These are phyloP conservation scores for Clarias laeviceps DNA, from an alignment of 2,797 vertebrate species.

Conservation along the genomic window DNA sequence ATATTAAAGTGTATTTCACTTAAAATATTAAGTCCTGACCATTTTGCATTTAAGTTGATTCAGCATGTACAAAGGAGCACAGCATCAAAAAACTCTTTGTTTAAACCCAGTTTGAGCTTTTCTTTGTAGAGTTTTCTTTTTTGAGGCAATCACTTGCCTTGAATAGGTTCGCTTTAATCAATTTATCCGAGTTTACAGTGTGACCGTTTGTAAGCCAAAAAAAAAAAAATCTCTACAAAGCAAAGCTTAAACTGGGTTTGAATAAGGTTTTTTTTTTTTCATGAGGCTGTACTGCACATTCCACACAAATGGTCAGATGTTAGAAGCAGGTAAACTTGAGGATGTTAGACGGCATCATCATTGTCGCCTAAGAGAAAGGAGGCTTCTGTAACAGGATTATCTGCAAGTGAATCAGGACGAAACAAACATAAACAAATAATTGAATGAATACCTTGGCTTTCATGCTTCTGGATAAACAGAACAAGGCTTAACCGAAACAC, in stretches of 20 bases:
- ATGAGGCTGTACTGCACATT: too few relatives aligned
- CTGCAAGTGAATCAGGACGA: not conserved
- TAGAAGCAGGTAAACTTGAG: not conserved
- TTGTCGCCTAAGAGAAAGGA: not conserved
- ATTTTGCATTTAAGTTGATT: too few relatives aligned
- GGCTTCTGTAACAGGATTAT: not conserved
- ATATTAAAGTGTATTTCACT: too few relatives aligned
- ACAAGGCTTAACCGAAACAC: conserved; percentile 11
- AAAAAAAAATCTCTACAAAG: not conserved
- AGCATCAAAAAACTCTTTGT: too few relatives aligned
- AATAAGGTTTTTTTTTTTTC: not conserved
- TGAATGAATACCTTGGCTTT: conserved; percentile 1
- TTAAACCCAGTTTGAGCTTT: too few relatives aligned
- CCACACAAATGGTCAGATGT: not conserved
- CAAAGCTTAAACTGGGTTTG: not conserved
- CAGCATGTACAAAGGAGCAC: too few relatives aligned
- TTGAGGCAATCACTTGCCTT: too few relatives aligned
- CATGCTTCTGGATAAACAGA: conserved; percentile 13
- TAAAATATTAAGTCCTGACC: too few relatives aligned
- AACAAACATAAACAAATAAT: not conserved
- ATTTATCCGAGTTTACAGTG: too few relatives aligned
- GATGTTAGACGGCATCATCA: not conserved
- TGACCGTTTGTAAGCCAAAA: too few relatives aligned
- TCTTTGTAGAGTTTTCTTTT: too few relatives aligned
- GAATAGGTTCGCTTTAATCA: too few relatives aligned